Evolutionary conservation across 2,888 invertebrate genomes (phyloP), one percentile per base, ranked within the genome.

Genomic region (Diarsia brunnea): DNA sequence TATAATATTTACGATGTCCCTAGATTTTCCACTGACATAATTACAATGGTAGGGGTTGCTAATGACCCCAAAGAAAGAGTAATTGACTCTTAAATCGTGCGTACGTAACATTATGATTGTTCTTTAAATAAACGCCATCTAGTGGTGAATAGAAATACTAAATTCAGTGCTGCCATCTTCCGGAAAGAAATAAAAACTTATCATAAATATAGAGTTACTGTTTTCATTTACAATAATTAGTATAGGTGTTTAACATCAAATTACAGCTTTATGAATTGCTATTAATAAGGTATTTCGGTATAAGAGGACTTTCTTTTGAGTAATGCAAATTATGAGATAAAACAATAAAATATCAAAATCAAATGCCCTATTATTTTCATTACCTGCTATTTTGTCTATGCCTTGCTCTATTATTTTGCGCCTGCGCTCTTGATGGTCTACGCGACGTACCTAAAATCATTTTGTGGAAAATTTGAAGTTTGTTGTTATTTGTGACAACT

Each of bases 401-500:
- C 90, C 86, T 89, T 91, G 88, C 94, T 96, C 95, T 96, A 95
- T 96, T 96, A 95, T 96, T 96, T 95, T 95, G 96, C 96, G 96
- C 96, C 95, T 96, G 96, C 96, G 96, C 96, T 95, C 93, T 96
- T 94, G 95, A 95, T 95, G 95, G 95, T 95, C 93, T 96, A 95
- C 95, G 95, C 96, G 96, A 96, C 95, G 92, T 95, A 95, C 94
- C 92, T 94, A 94, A 94, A 96, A 95, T 95, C 94, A 95, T 95
- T 95, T 96, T 94, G 96, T 96, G 95, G 94, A 96, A 95, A 96
- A 95, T 95, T 96, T 95, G 95, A 95, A 96, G 96, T 96, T 96
- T 96, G 95, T 96, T 96, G 95, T 95, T 96, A 93, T 95, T 95
- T 93, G 96, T 96, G 95, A 95, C 95, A 95, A 96, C 95, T 92